These are phyloP conservation scores for Crossaster papposus DNA, from an alignment of 53 echinoderm and acorn worm species.

Conservation along the genomic window DNA sequence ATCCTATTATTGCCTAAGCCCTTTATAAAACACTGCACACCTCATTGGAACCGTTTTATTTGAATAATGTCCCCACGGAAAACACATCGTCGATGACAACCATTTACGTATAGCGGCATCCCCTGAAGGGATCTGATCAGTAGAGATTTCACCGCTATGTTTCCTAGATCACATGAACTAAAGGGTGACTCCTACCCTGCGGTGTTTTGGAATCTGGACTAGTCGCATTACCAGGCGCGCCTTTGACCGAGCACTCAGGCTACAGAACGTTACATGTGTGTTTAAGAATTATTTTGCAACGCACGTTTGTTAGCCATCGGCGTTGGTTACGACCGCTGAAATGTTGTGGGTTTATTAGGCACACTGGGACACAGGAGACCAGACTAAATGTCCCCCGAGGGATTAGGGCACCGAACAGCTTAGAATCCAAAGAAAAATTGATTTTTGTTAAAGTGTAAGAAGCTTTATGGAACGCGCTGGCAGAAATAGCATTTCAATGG, in stretches of 20 bases:
- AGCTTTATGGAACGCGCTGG: not conserved
- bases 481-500: not conserved
- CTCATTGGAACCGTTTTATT: not conserved
- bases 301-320: slow-evolving; percentile 7
- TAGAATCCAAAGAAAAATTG: not conserved
- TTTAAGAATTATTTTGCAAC: not conserved
- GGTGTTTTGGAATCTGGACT: slow-evolving; percentile 13
- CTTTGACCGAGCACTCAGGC: not conserved
- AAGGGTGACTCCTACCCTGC: not conserved
- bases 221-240: slow-evolving; percentile 12
- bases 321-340: slow-evolving; percentile 7
- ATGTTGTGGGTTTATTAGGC: slow-evolving; percentile 25
- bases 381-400: not conserved
- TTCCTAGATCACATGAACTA: not conserved
- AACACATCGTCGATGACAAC: not conserved
- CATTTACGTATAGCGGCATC: not conserved
- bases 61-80: not conserved
- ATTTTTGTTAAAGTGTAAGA: not conserved
- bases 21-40: not conserved
- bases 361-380: not conserved
- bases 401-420: not conserved
- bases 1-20: not conserved
- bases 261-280: not conserved
- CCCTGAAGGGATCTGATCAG: not conserved
- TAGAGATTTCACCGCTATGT: not conserved